Base-by-base conservation (phyloP, 2,797 vertebrate species). In the Carduelis carduelis region DNA sequence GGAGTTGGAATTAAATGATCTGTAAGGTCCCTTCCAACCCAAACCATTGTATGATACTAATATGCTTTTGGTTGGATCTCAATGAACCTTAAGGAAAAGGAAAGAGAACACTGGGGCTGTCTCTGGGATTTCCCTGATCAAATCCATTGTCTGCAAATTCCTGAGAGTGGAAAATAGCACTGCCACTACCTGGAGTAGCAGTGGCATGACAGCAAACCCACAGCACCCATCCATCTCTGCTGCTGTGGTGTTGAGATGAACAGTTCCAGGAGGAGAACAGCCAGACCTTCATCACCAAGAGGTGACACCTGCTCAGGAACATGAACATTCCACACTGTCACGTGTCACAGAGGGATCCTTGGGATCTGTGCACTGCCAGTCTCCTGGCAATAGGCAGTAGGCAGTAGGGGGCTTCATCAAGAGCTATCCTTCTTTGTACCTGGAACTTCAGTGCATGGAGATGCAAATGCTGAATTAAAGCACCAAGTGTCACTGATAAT, bases 331-430 rank as follows among this genome's bases (percentile, higher is more conserved):
- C 49, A 41, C 32, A 2, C 26, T 47, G 27, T 24, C 47, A 49
- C 0, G 1, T 13, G 12, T 49, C 44, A 12, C 44, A 12, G 16
- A 84, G 24, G 14, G 43, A 20, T 59, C 30, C 34, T 60, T 83
- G 0, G 0, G 52, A 30, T 53, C 34, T 24, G n/a, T 22, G 41
- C 41, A 6, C n/a, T n/a, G 39, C 28, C 0, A 0, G 17, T 57
- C 34, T 74, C 72, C 23, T 49, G 43, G 23, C 2, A 1, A 23
- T n/a, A 39, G 49, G 49, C 14, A 39, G 37, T 35, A n/a, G n/a
- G n/a, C n/a, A n/a, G n/a, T n/a, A 30, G 60, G 43, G 46, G 21
- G 21, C 53, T 91, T 76, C 39, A 65, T 32, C 53, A 49, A 63
- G 44, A 92, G 10, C 28, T 83, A 21, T 34, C 1, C 2, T 72